Evolutionary conservation across 2,113 vertebrate species (phyloP), one percentile per base, ranked within the genome.

Genomic region (Perca flavescens): DNA sequence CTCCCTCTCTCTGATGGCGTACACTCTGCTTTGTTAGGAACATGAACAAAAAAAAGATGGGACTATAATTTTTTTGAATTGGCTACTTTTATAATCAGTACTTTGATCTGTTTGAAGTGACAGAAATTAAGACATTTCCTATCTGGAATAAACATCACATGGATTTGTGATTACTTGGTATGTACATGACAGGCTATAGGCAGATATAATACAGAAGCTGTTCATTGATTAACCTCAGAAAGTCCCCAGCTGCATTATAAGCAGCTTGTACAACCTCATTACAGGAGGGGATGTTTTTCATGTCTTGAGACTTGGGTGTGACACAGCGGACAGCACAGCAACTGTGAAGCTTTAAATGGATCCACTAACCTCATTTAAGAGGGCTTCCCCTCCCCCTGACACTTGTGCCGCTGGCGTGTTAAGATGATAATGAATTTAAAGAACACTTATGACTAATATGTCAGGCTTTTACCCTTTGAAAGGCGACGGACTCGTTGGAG

Each of bases 401-500:
- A 93, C 94, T 94, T 95, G 93, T 90, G 93, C 91, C 86, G 89
- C 93, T 90, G 89, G 92, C 91, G 93, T 87, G 93, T 93, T 92
- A 95, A 95, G 89, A 95, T 91, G 94, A 94, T 96, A 95, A 96
- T 96, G 93, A 96, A 96, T 96, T 96, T 96, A 96, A 95, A 94
- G 95, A 95, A 96, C 96, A 96, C 95, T 96, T 95, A 95, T 94
- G 92, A 95, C 94, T 94, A 95, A 95, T 94, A 94, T 94, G 92
- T 94, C 93, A 93, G 93, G 95, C 94, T 96, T 95, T 96, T 95
- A 95, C 95, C 93, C 94, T 95, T 94, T 94, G 92, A 95, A 93
- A 94, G 93, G 94, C 93, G 91, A 92, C 94, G 89, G 94, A 94
- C 94, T 94, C 73, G 64, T 88, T 94, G 95, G 95, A 95, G 94